Percentiles rank a stretch among this genome's conserved stretches.
These are phyloP conservation scores for Petrocephalus zakoni DNA, from an alignment of 2,113 vertebrate genomes.

Conservation along the genomic window DNA sequence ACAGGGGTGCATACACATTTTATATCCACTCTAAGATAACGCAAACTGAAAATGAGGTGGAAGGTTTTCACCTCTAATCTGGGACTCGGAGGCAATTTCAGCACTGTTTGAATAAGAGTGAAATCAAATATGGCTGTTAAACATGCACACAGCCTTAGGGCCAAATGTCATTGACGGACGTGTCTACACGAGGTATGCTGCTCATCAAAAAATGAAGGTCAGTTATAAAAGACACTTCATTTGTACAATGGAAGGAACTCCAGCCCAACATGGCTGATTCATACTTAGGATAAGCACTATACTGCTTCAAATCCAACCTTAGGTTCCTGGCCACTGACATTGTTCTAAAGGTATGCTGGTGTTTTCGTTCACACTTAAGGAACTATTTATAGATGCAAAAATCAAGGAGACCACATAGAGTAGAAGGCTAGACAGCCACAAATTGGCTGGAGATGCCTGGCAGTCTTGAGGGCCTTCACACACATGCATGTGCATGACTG, in stretches of 20 bases:
- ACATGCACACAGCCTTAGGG: background rate
- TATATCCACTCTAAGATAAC: background rate
- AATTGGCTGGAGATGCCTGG: no score
- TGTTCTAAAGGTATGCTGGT: background rate
- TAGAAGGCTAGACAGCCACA: no score
- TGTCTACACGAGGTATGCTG: background rate
- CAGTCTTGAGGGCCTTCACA: background rate
- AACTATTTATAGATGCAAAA: no score
- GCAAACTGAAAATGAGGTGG: background rate
- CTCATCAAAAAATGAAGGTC: background rate
- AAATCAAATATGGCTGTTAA: background rate
- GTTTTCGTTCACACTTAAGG: background rate
- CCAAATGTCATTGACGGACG: background rate
- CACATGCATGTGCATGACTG: background rate
- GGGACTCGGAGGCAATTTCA: background rate
- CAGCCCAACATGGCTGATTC: background rate
- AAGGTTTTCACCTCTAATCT: background rate
- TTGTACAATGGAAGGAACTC: background rate
- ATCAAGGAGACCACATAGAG: no score
- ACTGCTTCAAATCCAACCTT: background rate
- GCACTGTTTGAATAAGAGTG: background rate
- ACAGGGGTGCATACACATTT: no score
- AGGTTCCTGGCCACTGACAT: background rate
- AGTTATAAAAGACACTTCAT: background rate
- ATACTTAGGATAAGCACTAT: background rate